Evolutionary conservation across 2,113 vertebrate genomes (phyloP), one percentile per base, ranked within the genome.

Genomic region (Pyrgilauda ruficollis): DNA sequence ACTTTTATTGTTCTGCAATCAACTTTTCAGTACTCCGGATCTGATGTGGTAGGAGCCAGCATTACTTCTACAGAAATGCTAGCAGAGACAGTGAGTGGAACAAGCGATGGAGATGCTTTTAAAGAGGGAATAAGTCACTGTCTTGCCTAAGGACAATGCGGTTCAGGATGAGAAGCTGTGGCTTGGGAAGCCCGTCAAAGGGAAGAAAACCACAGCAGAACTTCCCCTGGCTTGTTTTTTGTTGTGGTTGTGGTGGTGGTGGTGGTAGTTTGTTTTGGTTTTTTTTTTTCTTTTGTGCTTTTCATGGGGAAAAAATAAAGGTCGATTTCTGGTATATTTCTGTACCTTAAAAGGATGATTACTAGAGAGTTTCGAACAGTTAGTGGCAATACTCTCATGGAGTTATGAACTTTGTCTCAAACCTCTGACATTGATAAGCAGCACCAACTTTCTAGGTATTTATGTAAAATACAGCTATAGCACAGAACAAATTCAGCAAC

Each of bases 91-190:
- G 82, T 46, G 88, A 62, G 88, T 76, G 85, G 84, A 87, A 18
- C 69, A 75, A 87, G 12, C 85, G 28, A 43, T 74, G 81, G 87
- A 89, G 84, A 89, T 80, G 94, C 46, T 94, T 89, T 94, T 80
- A 72, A 76, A 73, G 87, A 88, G 90, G 55, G 77, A 81, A 49
- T 90, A 96, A 94, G 86, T 97, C 90, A 58, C 59, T 63, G 46
- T 55, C 90, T 87, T 85, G 89, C 94, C 77, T 91, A 49, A 82
- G 96, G 90, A 95, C 73, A 37, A 11, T 81, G 94, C 53, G 33
- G 53, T 56, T 86, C 37, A 50, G 79, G 30, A 68, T 84, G 84
- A 91, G 68, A 37, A 74, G 85, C 87, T 47, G 59, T 90, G 92
- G 94, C 85, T 75, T 46, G 80, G 73, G 61, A 69, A 95, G 53